Conservation (phyloP, 2,113 vertebrate species). For the Silurus meridionalis region DNA sequence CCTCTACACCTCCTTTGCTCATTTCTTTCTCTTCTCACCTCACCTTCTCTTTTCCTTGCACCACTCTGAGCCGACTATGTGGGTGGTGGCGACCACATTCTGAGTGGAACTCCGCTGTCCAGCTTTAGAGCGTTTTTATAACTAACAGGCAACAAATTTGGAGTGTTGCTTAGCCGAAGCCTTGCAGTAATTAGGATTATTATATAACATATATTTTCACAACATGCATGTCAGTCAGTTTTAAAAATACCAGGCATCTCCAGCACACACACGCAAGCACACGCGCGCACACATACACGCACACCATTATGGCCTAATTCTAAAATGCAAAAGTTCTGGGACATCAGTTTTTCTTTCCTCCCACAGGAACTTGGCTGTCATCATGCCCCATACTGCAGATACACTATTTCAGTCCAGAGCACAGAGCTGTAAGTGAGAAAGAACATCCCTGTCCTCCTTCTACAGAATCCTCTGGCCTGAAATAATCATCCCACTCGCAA, state of each 20-base stretch:
- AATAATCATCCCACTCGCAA: conserved; percentile 39
- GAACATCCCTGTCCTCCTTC: conserved; percentile 41
- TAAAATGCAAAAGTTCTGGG: conserved; percentile 42
- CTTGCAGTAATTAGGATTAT: conserved; percentile 27
- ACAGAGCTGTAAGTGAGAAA: conserved; percentile 28
- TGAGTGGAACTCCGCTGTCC: conserved; percentile 28
- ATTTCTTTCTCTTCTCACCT: conserved; percentile 29
- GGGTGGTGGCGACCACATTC: conserved; percentile 19
- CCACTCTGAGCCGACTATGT: conserved; percentile 8
- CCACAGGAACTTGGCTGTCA: conserved; percentile 34
- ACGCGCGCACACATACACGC: background rate
- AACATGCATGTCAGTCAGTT: background rate
- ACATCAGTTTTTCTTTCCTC: conserved; percentile 37
- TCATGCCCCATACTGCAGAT: conserved; percentile 31
- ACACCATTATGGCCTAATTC: conserved; percentile 31
- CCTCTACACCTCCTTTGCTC: conserved; percentile 32
- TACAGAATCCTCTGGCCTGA: conserved; percentile 40
- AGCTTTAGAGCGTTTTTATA: conserved; percentile 11
- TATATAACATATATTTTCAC: conserved; percentile 35
- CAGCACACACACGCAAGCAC: background rate
- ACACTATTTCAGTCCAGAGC: conserved; percentile 48
- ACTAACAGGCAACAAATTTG: conserved; percentile 34
- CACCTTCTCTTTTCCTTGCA: conserved; percentile 12
- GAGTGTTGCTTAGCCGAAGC: background rate
- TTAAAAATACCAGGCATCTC: background rate